phyloP scores from a whole-genome alignment of 2,888 invertebrate genomes.

The Aproaerema taeniolella region DNA sequence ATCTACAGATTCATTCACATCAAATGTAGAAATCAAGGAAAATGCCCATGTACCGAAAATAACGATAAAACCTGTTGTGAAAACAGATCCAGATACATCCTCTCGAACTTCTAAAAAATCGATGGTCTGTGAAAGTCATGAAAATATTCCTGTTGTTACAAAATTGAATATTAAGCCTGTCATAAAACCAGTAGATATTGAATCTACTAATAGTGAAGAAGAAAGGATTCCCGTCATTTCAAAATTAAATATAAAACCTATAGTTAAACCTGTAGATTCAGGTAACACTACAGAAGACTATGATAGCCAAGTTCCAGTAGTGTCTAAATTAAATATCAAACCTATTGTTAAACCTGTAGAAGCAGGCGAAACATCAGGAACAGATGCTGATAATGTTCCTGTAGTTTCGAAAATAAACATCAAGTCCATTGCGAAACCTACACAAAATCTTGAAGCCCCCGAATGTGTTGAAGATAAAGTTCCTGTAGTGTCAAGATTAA shows the following conservation, averaged over 20 bases:
- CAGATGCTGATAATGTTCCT: conserved; percentile 44
- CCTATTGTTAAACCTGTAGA: conserved; percentile 47
- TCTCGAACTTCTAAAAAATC: conserved; percentile 41
- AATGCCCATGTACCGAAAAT: conserved; percentile 74
- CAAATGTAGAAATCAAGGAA: conserved; percentile 47
- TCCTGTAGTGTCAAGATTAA: conserved; percentile 75
- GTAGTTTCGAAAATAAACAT: conserved; percentile 65
- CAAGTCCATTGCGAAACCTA: conserved; percentile 66
- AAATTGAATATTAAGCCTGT: conserved; percentile 69
- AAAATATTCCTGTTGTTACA: conserved; percentile 59
- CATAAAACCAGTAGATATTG: conserved; percentile 58
- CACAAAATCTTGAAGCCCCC: conserved; percentile 45
- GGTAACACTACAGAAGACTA: conserved; percentile 33
- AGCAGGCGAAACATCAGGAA: conserved; percentile 28
- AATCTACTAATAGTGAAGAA: conserved; percentile 44
- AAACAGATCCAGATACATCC: conserved; percentile 39
- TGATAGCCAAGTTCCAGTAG: conserved; percentile 44
- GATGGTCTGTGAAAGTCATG: conserved; percentile 40
- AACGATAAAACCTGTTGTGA: conserved; percentile 73
- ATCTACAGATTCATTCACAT: conserved; percentile 39
- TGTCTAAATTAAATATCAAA: conserved; percentile 51
- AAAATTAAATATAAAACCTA: conserved; percentile 75
- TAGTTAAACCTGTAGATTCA: conserved; percentile 23
- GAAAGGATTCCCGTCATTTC: conserved; percentile 71
- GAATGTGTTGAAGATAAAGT: conserved; percentile 55